Evolutionary conservation across 2,797 vertebrate genomes (phyloP), one percentile per base, ranked within the genome.

Genomic region (Poeciliopsis paucimaculata): DNA sequence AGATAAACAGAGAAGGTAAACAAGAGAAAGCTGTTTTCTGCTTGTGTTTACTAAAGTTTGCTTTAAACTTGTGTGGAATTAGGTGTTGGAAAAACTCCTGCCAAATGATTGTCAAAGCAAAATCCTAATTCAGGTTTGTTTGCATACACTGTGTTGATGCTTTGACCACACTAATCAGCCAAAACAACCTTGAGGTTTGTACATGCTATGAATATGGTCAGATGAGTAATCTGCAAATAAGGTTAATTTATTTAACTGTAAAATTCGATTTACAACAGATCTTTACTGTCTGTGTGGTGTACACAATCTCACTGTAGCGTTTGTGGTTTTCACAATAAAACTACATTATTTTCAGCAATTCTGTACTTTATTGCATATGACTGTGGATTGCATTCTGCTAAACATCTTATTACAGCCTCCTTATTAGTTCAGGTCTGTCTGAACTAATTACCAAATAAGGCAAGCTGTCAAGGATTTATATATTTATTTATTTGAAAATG

Each of bases 201-300:
- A 81, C 10, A 77, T 78, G 82, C 92, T 92, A 88, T 81, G 92
- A 92, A 94, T 93, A 91, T 89, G 88, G 82, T 87, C 81, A 85
- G 82, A 70, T 43, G 11, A 18, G 23, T n/a, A 8, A 70, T 45
- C 12, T 45, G 23, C n/a, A 45, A 70, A 45, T 43, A 70, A n/a
- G n/a, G 5, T 43, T 23, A 4, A 16, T 64, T 64, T 57, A 28
- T 60, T 41, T 39, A 12, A 70, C 41, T 2, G 2, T 70, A 8
- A 43, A n/a, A 43, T 43, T 23, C 41, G 34, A 12, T 20, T 62
- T 16, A 62, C 0, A 64, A 36, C 60, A 62, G 4, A 12, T 28
- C n/a, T 13, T 60, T 36, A 36, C 7, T 36, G 31, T 9, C 9
- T 34, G 10, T 18, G 16, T 8, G 34, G 3, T 34, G 13, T 12